Evolutionary conservation across 2,888 invertebrate species (phyloP).

Genomic region (Vanessa cardui): DNA sequence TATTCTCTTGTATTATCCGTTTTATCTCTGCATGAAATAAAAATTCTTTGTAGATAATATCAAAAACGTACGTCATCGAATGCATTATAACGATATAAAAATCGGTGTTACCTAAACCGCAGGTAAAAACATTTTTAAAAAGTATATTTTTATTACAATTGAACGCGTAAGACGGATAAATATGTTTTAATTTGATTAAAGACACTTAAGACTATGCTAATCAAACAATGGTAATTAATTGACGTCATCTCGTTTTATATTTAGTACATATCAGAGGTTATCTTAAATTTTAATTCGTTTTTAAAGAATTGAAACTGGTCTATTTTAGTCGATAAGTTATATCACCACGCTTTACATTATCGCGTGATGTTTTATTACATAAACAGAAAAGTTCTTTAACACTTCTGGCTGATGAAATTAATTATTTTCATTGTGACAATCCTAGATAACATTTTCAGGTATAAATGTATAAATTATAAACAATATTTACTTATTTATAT

Average conservation of each 20-base stretch:
- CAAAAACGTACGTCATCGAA: slow-evolving; percentile 9
- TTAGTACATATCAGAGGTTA: slow-evolving; percentile 51
- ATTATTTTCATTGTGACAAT: slow-evolving; percentile 19
- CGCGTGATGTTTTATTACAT: slow-evolving; percentile 43
- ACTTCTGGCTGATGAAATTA: slow-evolving; percentile 42
- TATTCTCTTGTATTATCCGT: slow-evolving; percentile 32
- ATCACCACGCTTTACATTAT: slow-evolving; percentile 48
- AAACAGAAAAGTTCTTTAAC: slow-evolving; percentile 27
- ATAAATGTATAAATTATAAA: neutral
- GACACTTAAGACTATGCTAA: neutral
- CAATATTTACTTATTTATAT: too few relatives aligned
- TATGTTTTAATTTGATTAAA: neutral
- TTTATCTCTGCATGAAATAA: neutral
- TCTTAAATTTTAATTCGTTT: slow-evolving; percentile 50
- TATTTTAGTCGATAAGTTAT: slow-evolving; percentile 58
- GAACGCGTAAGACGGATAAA: neutral
- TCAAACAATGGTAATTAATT: slow-evolving; percentile 46
- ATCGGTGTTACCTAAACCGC: neutral
- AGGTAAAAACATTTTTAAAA: slow-evolving; percentile 3
- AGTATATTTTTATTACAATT: slow-evolving; percentile 1
- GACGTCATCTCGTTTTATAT: slow-evolving; percentile 35
- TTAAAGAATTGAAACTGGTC: slow-evolving; percentile 52
- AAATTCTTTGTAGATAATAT: neutral
- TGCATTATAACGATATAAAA: slow-evolving; percentile 6
- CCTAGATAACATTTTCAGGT: neutral